Percentiles rank a stretch among this genome's conserved stretches.
Evolutionary conservation across 1,140 invertebrate species (phyloP).

Genomic region (Grapholita molesta): DNA sequence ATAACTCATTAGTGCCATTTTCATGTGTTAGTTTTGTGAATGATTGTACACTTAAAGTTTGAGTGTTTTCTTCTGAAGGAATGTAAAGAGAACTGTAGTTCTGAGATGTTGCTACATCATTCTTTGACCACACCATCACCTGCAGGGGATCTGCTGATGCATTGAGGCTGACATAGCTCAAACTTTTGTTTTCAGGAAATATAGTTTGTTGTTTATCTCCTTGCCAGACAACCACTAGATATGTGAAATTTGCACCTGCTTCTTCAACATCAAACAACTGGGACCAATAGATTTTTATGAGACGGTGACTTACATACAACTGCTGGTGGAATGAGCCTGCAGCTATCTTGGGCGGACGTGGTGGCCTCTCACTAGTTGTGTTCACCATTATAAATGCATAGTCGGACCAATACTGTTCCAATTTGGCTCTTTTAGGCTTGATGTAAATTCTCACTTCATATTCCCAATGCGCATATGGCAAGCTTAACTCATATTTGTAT

Average conservation of each 20-base stretch:
- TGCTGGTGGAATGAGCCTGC: slow-evolving; percentile 82
- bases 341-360: slow-evolving; percentile 80
- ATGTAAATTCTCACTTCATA: slow-evolving; percentile 85
- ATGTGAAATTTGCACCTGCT: slow-evolving; percentile 62
- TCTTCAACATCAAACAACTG: slow-evolving; percentile 80
- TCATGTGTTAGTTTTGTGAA: slow-evolving; percentile 82
- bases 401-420: slow-evolving; percentile 81
- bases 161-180: slow-evolving; percentile 56
- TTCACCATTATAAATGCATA: slow-evolving; percentile 78
- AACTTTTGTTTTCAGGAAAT: slow-evolving; percentile 56
- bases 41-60: slow-evolving; percentile 80
- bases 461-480: slow-evolving; percentile 82
- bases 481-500: slow-evolving; percentile 77
- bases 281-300: slow-evolving; percentile 85
- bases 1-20: slow-evolving; percentile 83
- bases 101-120: slow-evolving; percentile 79
- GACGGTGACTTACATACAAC: slow-evolving; percentile 71
- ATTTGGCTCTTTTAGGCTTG: slow-evolving; percentile 75
- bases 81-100: slow-evolving; percentile 80
- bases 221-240: slow-evolving; percentile 49
- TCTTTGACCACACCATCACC: slow-evolving; percentile 75
- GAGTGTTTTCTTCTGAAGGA: slow-evolving; percentile 78
- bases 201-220: slow-evolving; percentile 40
- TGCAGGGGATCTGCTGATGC: slow-evolving; percentile 53
- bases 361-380: slow-evolving; percentile 80